phyloP scores from a whole-genome alignment of 2,797 vertebrate species.

The Euphonia xanthogaster region DNA sequence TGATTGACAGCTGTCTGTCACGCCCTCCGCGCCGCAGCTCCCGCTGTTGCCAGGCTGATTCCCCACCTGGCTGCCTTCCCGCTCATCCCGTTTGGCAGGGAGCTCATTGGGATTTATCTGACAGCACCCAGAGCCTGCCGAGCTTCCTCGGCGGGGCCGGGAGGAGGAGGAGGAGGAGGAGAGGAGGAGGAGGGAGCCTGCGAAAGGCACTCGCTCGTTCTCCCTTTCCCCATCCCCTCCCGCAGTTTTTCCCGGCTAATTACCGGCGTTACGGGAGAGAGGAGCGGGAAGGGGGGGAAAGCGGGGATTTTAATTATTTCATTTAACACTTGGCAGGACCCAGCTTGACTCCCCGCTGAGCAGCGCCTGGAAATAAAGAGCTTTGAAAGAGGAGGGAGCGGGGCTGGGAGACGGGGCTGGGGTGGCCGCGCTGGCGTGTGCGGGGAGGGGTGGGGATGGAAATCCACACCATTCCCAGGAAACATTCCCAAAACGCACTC shows the following conservation, averaged over 20 bases:
- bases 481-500: neutral
- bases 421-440: neutral
- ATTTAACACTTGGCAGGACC: slow-evolving; percentile 64
- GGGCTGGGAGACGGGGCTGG: neutral
- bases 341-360: slow-evolving; percentile 52
- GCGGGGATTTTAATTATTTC: slow-evolving; percentile 61
- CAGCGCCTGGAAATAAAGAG: slow-evolving; percentile 5
- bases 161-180: neutral
- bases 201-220: neutral
- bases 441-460: neutral
- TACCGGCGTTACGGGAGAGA: neutral
- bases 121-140: neutral
- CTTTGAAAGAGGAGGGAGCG: neutral
- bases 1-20: slow-evolving; percentile 15
- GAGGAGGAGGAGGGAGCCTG: neutral
- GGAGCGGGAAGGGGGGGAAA: neutral
- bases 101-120: slow-evolving; percentile 62
- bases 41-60: slow-evolving; percentile 3
- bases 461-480: neutral
- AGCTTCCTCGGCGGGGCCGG: neutral
- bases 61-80: neutral
- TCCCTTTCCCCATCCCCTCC: slow-evolving; percentile 17
- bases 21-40: neutral
- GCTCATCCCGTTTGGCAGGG: slow-evolving; percentile 17
- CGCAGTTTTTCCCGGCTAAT: slow-evolving; percentile 56